phyloP scores from a whole-genome alignment of 2,113 vertebrate genomes.

The Perognathus longimembris region DNA sequence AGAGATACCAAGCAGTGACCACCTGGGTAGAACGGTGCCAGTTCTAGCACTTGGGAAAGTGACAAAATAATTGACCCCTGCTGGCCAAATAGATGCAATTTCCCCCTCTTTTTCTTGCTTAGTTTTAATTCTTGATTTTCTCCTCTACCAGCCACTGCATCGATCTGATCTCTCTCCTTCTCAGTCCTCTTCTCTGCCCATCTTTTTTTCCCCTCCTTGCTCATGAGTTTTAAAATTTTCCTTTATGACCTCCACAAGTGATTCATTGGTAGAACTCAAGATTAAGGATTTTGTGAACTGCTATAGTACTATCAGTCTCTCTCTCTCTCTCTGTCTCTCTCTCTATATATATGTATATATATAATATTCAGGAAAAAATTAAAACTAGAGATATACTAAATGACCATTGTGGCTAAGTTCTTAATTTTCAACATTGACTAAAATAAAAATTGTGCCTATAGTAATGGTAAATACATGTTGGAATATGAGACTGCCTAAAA shows the following conservation, averaged over 20 bases:
- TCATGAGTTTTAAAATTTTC: background rate
- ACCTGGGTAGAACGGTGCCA: background rate
- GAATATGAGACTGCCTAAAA: background rate
- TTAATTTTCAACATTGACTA: background rate
- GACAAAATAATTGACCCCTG: background rate
- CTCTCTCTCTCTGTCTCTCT: background rate
- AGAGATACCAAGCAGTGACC: background rate
- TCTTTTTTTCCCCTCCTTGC: background rate
- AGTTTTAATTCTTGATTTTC: background rate
- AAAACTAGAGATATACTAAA: background rate
- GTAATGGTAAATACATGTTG: conserved; percentile 17
- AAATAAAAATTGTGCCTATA: conserved; percentile 42
- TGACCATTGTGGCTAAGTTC: background rate
- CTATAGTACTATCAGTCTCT: background rate
- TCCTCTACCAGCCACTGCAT: too few relatives aligned
- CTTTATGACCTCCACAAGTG: background rate
- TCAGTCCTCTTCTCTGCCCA: background rate
- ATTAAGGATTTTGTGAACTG: background rate
- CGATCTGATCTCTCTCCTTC: too few relatives aligned
- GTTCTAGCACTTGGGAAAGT: background rate
- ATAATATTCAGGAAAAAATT: conserved; percentile 32
- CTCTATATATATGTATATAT: too few relatives aligned
- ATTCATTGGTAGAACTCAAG: background rate
- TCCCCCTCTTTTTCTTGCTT: background rate
- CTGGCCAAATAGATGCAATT: background rate